A percentile compares a stretch with the other conserved stretches of the same genome.
These are phyloP conservation scores for Ctenopoma multispine DNA, from an alignment of 2,797 vertebrate species.

Conservation along the genomic window DNA sequence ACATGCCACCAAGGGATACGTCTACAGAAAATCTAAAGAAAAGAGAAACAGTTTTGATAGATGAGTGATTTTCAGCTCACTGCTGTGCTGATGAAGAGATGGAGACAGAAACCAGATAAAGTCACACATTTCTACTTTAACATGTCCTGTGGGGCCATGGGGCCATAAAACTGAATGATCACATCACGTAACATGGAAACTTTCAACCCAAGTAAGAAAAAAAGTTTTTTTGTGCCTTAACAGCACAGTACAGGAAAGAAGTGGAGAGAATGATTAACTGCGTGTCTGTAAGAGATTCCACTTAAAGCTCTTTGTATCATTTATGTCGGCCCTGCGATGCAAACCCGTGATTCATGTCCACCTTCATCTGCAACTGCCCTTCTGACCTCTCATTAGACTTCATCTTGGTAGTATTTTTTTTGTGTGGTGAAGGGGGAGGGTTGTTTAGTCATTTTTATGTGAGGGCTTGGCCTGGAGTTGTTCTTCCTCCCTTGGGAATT, in stretches of 20 bases:
- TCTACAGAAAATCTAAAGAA: constrained; percentile 18
- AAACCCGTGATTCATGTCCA: constrained; percentile 70
- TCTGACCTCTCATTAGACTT: constrained; percentile 68
- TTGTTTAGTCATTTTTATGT: constrained; percentile 71
- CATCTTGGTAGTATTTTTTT: constrained; percentile 54
- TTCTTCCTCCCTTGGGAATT: constrained; percentile 78
- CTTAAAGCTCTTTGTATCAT: constrained; percentile 52
- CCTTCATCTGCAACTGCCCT: constrained; percentile 66
- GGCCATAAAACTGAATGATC: constrained; percentile 66
- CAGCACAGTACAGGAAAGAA: constrained; percentile 50
- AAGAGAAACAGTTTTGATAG: constrained; percentile 33
- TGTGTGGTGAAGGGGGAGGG: constrained; percentile 1
- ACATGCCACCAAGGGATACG: constrained; percentile 47
- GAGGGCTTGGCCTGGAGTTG: constrained; percentile 76
- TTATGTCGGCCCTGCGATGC: constrained; percentile 52
- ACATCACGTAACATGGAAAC: constrained; percentile 72
- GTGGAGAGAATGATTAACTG: constrained; percentile 64
- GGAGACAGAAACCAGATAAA: constrained; percentile 67
- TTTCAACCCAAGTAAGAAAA: constrained; percentile 56
- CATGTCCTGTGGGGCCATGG: constrained; percentile 46
- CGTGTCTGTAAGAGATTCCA: constrained; percentile 57
- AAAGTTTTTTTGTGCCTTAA: neutral
- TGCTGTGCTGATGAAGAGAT: constrained; percentile 51
- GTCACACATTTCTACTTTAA: constrained; percentile 64
- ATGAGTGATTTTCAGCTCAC: constrained; percentile 26